Conservation (phyloP, 2,797 vertebrate species). For the Cygnus olor region DNA sequence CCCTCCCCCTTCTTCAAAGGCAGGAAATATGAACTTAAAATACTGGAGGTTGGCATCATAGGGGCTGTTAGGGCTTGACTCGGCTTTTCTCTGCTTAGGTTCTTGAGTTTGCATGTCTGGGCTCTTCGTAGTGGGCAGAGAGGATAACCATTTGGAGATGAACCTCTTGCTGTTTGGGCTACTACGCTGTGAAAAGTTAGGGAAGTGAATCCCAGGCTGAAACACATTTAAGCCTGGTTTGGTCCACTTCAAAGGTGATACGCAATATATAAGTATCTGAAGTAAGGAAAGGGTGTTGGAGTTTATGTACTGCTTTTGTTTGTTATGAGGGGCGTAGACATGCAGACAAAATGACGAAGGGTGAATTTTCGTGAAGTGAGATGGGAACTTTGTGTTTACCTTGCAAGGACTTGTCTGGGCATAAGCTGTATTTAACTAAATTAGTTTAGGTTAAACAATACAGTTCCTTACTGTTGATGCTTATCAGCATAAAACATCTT, state of each 20-base stretch:
- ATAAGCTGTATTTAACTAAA: neutral
- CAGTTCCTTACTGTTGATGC: neutral
- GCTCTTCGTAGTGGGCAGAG: neutral
- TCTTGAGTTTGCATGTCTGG: neutral
- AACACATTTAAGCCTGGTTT: neutral
- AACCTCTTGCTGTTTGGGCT: neutral
- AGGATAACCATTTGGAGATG: neutral
- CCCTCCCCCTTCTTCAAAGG: neutral
- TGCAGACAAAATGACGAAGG: neutral
- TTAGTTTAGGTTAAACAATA: neutral
- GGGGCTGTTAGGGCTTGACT: neutral
- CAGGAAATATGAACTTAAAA: neutral
- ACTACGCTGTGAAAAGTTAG: neutral
- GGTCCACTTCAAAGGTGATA: neutral
- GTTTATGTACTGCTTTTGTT: neutral
- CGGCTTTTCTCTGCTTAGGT: neutral
- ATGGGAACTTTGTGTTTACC: neutral
- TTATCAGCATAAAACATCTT: neutral
- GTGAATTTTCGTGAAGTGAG: neutral
- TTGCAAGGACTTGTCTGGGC: neutral
- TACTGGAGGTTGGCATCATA: neutral
- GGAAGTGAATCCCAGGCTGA: neutral
- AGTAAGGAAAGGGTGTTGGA: neutral
- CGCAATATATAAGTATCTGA: neutral
- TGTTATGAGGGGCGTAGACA: neutral